Conservation (phyloP, 2,113 vertebrate genomes). For the Terrapene triunguis region DNA sequence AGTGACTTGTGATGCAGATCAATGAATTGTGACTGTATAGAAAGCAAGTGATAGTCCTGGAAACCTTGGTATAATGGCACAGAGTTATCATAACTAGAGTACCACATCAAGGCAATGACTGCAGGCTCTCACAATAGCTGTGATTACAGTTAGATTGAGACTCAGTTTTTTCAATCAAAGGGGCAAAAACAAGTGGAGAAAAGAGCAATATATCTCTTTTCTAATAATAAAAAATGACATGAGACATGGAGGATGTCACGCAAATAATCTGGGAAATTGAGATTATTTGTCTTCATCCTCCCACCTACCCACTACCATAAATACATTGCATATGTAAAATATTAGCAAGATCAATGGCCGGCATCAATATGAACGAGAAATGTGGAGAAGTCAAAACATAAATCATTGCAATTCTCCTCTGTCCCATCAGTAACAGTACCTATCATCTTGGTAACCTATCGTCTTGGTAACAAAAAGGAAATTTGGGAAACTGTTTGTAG, state of each 20-base stretch:
- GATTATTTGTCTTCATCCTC: background rate
- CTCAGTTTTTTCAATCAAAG: background rate
- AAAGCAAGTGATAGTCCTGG: background rate
- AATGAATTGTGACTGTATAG: background rate
- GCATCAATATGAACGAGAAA: background rate
- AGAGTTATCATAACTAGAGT: background rate
- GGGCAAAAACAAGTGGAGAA: background rate
- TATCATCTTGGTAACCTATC: background rate
- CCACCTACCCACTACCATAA: background rate
- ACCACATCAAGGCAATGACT: background rate
- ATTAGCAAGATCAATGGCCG: background rate
- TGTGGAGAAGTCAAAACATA: background rate
- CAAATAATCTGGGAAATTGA: background rate
- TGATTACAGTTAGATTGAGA: background rate
- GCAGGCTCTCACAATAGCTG: background rate
- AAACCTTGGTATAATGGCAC: background rate
- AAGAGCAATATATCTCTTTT: background rate
- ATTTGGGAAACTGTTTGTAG: background rate
- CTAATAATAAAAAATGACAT: background rate
- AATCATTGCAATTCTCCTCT: background rate
- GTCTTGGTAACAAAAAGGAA: background rate
- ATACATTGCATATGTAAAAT: background rate
- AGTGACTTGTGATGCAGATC: accelerated
- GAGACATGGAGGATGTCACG: background rate
- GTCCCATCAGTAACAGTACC: background rate